Evolutionary conservation across 2,888 invertebrate species (phyloP), one percentile per base, ranked within the genome.

Genomic region (Ligdia adustata): DNA sequence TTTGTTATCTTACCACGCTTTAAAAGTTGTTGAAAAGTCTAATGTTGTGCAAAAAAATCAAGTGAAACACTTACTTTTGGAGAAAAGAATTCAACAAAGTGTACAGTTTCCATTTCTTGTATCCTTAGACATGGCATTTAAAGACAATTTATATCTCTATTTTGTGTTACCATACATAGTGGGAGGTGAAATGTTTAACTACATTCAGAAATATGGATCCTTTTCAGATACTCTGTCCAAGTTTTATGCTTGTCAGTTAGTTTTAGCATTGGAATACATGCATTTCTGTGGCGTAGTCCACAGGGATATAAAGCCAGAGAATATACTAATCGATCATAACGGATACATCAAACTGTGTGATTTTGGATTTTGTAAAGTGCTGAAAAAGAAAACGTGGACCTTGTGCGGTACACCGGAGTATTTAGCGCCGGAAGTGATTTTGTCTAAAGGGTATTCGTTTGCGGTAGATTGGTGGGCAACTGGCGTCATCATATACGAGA

Each of bases 391-490:
- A 65, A 98, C 98, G 0, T 96, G 96, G 93, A 98, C 97, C 0
- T 79, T 98, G 32, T 98, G 98, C 78, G 98, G 98, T 0, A 99
- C 99, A 0, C 98, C 99, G 0, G 98, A 99, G 80, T 99, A 99
- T 82, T 89, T 99, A 55, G 98, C 99, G 0, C 97, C 97, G 1
- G 98, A 98, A 85, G 93, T 95, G 4, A 97, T 98, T 58, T 89
- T 96, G 61, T 95, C 95, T 29, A 96, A 95, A 79, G 98, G 98
- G 0, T 98, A 99, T 82, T 95, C 96, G 41, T 94, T 93, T 61
- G 93, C 96, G 0, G 98, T 97, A 0, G 99, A 99, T 70, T 99
- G 98, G 97, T 99, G 98, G 98, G 95, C 98, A 0, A 91, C 96
- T 29, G 99, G 96, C 0, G 92, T 98, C 0, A 85, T 98, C 14